phyloP scores from a whole-genome alignment of 2,888 invertebrate species.

The Lasioglossum zephyrum region DNA sequence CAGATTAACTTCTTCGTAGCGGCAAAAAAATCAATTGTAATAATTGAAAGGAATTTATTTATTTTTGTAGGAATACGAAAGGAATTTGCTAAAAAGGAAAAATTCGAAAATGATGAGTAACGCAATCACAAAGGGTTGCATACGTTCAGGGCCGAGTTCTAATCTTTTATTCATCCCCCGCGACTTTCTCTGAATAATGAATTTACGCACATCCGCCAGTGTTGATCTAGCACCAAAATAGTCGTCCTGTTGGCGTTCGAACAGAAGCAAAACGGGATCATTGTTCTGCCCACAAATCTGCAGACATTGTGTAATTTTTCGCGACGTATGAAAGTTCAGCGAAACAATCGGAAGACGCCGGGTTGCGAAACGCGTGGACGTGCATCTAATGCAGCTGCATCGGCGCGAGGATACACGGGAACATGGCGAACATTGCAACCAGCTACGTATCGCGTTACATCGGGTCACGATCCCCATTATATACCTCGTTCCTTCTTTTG shows the following conservation, averaged over 20 bases:
- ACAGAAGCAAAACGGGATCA: conserved; percentile 16
- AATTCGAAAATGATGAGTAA: background rate
- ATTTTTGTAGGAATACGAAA: too few relatives aligned
- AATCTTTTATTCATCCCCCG: conserved; percentile 1
- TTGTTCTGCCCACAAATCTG: background rate
- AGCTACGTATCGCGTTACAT: conserved; percentile 72
- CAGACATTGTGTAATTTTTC: conserved; percentile 11
- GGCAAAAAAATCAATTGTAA: too few relatives aligned
- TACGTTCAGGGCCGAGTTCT: background rate
- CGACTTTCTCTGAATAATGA: conserved; percentile 4
- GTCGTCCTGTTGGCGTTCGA: background rate
- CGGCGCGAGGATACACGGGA: conserved; percentile 14
- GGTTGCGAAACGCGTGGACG: conserved; percentile 39
- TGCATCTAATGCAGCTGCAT: conserved; percentile 15
- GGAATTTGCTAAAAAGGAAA: too few relatives aligned
- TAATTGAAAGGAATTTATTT: too few relatives aligned
- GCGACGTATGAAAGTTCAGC: background rate
- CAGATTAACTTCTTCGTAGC: background rate
- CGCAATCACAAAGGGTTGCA: background rate
- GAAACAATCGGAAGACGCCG: background rate
- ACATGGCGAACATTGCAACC: conserved; percentile 45
- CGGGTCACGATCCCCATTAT: conserved; percentile 78
- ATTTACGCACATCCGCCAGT: background rate
- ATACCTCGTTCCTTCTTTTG: conserved; percentile 61
- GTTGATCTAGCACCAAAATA: background rate